phyloP scores from a whole-genome alignment of 2,888 invertebrate species.

The Drepanosiphum platanoidis region DNA sequence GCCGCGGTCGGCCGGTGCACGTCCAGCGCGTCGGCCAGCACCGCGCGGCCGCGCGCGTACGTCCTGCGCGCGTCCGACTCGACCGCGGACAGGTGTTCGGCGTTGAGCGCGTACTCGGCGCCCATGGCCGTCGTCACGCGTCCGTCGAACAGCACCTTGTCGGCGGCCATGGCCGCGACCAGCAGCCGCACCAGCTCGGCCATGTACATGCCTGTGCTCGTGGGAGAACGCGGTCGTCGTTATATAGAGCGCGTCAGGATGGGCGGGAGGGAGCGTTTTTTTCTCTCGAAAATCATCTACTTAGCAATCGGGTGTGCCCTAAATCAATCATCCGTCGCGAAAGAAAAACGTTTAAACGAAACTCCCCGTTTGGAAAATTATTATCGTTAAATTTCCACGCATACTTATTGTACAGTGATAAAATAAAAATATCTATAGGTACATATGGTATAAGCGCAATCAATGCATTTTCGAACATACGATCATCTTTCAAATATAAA shows the following conservation, averaged over 20 bases:
- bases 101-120: neutral
- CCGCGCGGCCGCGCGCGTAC: neutral
- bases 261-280: too few relatives aligned
- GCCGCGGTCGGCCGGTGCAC: neutral
- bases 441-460: too few relatives aligned
- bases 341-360: too few relatives aligned
- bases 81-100: conserved; percentile 2
- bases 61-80: neutral
- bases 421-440: too few relatives aligned
- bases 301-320: too few relatives aligned
- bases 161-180: neutral
- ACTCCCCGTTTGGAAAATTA: too few relatives aligned
- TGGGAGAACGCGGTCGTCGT: neutral
- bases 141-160: neutral
- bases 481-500: too few relatives aligned
- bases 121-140: neutral
- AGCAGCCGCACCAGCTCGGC: conserved; percentile 17
- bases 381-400: too few relatives aligned
- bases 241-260: neutral
- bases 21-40: neutral
- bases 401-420: too few relatives aligned
- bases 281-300: too few relatives aligned
- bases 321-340: too few relatives aligned
- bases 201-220: conserved; percentile 22
- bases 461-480: too few relatives aligned